A percentile compares a stretch with the other conserved stretches of the same genome.
Conservation (phyloP, 2,113 vertebrate genomes). For the Caranx melampygus region DNA sequence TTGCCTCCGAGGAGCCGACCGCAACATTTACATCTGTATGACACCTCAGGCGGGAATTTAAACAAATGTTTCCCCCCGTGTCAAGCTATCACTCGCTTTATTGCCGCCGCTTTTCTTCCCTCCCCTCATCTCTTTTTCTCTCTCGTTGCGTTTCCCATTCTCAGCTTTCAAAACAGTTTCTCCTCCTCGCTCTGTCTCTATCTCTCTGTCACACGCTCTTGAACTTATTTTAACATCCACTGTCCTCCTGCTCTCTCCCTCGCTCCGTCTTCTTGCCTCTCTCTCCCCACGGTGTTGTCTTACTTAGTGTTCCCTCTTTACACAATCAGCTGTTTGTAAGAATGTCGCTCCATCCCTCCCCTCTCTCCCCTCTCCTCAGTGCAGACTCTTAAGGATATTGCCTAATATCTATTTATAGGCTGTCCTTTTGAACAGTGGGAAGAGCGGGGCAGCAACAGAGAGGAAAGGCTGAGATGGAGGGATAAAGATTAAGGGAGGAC, state of each 20-base stretch:
- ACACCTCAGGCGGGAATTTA: slow-evolving; percentile 73
- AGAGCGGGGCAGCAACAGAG: slow-evolving; percentile 59
- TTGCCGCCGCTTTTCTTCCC: slow-evolving; percentile 10
- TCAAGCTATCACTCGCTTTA: slow-evolving; percentile 52
- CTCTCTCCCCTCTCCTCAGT: slow-evolving; percentile 41
- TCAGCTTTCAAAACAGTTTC: slow-evolving; percentile 51
- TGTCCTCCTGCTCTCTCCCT: slow-evolving; percentile 36
- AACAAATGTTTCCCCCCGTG: slow-evolving; percentile 69
- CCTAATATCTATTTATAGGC: slow-evolving; percentile 80
- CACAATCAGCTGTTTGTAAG: slow-evolving; percentile 81
- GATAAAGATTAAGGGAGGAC: slow-evolving; percentile 39
- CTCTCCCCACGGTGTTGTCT: slow-evolving; percentile 60
- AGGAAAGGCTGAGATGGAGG: slow-evolving; percentile 41
- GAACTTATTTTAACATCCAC: slow-evolving; percentile 64
- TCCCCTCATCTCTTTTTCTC: background rate
- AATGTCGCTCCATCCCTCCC: slow-evolving; percentile 58
- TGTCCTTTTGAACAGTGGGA: slow-evolving; percentile 73
- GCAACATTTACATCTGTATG: slow-evolving; percentile 73
- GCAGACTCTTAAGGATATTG: slow-evolving; percentile 80
- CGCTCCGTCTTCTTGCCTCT: slow-evolving; percentile 9
- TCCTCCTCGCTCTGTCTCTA: slow-evolving; percentile 21
- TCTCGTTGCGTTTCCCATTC: slow-evolving; percentile 2
- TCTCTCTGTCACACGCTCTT: slow-evolving; percentile 56
- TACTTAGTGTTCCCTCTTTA: slow-evolving; percentile 72
- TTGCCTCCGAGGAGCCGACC: slow-evolving; percentile 61